These are phyloP conservation scores for Cerastis rubricosa DNA, from an alignment of 2,888 invertebrate species.

Conservation along the genomic window DNA sequence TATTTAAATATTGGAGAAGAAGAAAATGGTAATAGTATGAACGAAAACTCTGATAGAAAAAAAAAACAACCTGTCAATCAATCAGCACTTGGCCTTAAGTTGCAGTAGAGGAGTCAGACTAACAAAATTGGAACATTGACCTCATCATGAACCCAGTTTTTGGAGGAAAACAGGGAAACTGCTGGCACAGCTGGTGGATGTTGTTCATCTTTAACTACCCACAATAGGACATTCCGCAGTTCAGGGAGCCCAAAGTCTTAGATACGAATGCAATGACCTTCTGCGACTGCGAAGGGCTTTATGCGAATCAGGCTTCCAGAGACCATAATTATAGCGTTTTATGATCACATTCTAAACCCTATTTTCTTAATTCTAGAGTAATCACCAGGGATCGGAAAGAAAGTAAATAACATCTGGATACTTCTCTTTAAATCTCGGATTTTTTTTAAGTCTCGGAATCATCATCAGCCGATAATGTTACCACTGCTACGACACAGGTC, in stretches of 20 bases:
- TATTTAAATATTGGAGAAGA: conserved; percentile 20
- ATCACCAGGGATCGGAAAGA: neutral
- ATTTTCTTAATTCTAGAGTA: conserved; percentile 1
- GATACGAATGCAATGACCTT: neutral
- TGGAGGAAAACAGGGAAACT: neutral
- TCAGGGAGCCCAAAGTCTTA: neutral
- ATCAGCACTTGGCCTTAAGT: neutral
- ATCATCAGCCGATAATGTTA: too few relatives aligned
- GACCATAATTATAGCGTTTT: conserved; percentile 10
- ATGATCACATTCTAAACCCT: neutral
- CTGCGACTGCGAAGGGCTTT: too few relatives aligned
- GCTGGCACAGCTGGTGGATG: neutral
- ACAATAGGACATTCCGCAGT: neutral
- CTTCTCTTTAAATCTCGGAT: neutral
- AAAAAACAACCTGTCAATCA: neutral
- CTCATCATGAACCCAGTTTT: neutral
- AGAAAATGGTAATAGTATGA: conserved; percentile 7
- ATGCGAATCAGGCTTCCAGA: conserved; percentile 10
- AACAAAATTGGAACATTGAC: neutral
- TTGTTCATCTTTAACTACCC: neutral
- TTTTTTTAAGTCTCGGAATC: too few relatives aligned
- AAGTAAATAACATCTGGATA: neutral
- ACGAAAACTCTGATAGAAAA: neutral
- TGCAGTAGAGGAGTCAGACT: too few relatives aligned
- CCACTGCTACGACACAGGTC: too few relatives aligned